phyloP scores from a whole-genome alignment of 2,888 invertebrate species.

The Branchellion lobata region DNA sequence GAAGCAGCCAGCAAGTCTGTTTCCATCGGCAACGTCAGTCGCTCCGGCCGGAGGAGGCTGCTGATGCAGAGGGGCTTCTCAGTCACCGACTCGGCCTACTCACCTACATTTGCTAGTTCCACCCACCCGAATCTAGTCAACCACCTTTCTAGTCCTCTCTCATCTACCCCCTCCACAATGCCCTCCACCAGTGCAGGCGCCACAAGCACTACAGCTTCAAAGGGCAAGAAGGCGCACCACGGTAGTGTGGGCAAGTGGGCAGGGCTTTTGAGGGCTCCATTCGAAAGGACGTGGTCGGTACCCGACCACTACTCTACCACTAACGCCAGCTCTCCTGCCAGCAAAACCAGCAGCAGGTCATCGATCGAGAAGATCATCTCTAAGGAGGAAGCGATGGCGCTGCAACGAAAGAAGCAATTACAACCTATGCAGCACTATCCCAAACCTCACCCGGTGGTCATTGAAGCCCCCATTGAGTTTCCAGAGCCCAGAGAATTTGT shows the following conservation, averaged over 20 bases:
- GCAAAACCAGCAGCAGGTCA: constrained; percentile 43
- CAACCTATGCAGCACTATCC: background rate
- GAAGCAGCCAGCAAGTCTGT: background rate
- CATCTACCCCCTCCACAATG: background rate
- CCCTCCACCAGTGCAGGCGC: background rate
- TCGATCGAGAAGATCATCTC: constrained; percentile 44
- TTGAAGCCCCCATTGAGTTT: constrained; percentile 20
- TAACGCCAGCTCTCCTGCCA: constrained; percentile 36
- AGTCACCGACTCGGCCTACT: background rate
- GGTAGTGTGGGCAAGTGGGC: constrained; percentile 45
- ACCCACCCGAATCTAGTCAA: background rate
- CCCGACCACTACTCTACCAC: constrained; percentile 45
- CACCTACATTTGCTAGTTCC: background rate
- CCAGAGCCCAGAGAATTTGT: background rate
- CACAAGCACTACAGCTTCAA: background rate
- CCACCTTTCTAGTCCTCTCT: background rate
- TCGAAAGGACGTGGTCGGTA: constrained; percentile 48
- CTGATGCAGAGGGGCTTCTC: background rate
- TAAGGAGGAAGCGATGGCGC: constrained; percentile 34
- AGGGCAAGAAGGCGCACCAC: constrained; percentile 42
- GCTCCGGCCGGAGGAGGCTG: background rate
- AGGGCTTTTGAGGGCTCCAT: constrained; percentile 40
- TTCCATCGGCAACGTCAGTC: background rate
- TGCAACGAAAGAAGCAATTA: background rate
- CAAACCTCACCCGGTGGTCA: constrained; percentile 26